These are phyloP conservation scores for Potorous gilbertii DNA, from an alignment of 2,797 vertebrate genomes.

Conservation along the genomic window DNA sequence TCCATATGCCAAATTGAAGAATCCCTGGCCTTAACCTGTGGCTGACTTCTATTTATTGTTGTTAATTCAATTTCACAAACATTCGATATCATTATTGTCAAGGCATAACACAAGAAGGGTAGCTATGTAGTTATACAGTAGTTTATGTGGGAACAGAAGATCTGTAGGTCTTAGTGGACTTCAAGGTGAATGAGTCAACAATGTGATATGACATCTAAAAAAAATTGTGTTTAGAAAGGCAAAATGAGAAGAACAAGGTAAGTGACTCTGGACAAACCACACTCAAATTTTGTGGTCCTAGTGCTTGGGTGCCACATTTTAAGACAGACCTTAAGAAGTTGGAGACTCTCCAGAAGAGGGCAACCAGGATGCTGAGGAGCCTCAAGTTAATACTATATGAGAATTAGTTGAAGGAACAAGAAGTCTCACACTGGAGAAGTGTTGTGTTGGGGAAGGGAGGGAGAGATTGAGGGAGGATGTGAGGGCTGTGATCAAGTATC, in stretches of 20 bases:
- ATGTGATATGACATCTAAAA: not conserved
- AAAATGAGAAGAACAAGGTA: not conserved
- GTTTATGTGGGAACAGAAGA: not conserved
- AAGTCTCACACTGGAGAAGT: not conserved
- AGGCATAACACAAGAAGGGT: not conserved
- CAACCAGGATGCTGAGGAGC: not conserved
- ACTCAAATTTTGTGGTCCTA: not conserved
- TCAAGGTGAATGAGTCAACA: not conserved
- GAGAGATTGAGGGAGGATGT: not conserved
- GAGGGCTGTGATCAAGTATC: not conserved
- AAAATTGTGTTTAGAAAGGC: not conserved
- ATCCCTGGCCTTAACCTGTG: not conserved
- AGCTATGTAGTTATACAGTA: not conserved
- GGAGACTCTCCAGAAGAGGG: not conserved
- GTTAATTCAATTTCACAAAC: not conserved
- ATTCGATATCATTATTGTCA: not conserved
- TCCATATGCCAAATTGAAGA: not conserved
- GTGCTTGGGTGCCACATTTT: not conserved
- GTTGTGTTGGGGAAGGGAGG: not conserved
- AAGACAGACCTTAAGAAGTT: not conserved
- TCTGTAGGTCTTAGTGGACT: not conserved
- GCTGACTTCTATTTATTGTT: not conserved
- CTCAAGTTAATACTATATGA: not conserved
- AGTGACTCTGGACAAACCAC: not conserved
- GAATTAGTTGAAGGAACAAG: not conserved